Conservation (phyloP, 2,113 vertebrate species). For the Mesoclemmys tuberculata region DNA sequence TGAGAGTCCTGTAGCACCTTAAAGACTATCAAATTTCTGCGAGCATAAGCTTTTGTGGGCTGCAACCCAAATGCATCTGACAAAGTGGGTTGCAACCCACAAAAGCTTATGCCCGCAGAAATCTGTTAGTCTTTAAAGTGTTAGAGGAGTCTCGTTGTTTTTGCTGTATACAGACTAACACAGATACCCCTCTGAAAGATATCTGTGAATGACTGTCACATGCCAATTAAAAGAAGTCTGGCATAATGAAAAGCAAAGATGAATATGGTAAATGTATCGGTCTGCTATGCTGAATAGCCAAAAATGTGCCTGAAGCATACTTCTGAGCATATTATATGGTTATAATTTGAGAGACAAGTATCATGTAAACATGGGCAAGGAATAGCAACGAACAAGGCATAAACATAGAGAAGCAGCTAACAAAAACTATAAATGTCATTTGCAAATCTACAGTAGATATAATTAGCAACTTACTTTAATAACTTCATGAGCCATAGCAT, state of each 20-base stretch:
- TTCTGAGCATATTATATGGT: neutral
- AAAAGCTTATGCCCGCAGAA: too few relatives aligned
- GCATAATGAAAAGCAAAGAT: neutral
- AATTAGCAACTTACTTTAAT: constrained; percentile 85
- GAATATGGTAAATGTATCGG: neutral
- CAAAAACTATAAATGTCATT: neutral
- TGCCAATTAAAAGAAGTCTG: neutral
- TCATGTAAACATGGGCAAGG: neutral
- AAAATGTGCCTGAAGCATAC: neutral
- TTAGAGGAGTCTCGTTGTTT: too few relatives aligned
- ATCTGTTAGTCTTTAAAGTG: too few relatives aligned
- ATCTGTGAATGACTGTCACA: neutral
- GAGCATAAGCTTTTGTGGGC: too few relatives aligned
- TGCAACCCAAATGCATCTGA: too few relatives aligned
- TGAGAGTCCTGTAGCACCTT: too few relatives aligned
- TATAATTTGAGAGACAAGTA: neutral
- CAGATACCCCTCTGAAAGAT: too few relatives aligned
- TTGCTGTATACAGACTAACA: too few relatives aligned
- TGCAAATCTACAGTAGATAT: neutral
- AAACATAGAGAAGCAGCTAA: neutral
- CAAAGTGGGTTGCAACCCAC: too few relatives aligned
- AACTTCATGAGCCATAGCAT: constrained; percentile 91
- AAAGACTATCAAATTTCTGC: too few relatives aligned
- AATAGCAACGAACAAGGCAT: neutral
- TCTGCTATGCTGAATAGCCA: neutral